Evolutionary conservation across 2,113 vertebrate species (phyloP).

Genomic region (Callionymus lyra): DNA sequence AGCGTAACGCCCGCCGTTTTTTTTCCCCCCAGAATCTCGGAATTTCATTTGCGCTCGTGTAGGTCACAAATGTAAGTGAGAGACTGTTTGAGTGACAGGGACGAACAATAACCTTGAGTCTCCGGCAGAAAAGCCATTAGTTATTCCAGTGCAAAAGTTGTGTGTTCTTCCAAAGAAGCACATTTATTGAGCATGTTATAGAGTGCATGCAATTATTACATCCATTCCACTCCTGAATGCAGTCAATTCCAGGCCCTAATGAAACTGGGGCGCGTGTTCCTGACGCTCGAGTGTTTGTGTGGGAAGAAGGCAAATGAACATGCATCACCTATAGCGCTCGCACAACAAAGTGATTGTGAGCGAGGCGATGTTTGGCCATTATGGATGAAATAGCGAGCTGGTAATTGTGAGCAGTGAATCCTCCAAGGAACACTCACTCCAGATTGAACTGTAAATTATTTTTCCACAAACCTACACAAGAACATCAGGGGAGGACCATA

Average conservation of each 20-base stretch:
- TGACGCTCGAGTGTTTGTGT: constrained; percentile 42
- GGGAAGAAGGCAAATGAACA: constrained; percentile 52
- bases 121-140: constrained; percentile 42
- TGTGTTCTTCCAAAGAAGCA: constrained; percentile 14
- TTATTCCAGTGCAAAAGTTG: constrained; percentile 34
- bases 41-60: constrained; percentile 5
- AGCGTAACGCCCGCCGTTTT: too few species aligned
- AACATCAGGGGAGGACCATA: constrained; percentile 1
- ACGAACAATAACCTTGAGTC: constrained; percentile 26
- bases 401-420: constrained; percentile 33
- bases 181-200: constrained; percentile 49
- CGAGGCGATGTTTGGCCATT: constrained; percentile 14
- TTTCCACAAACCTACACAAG: constrained; percentile 8
- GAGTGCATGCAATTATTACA: constrained; percentile 61
- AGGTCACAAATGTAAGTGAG: constrained; percentile 14
- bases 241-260: constrained; percentile 60
- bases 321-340: constrained; percentile 34
- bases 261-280: constrained; percentile 31
- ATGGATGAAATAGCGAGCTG: constrained; percentile 24
- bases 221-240: constrained; percentile 56
- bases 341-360: constrained; percentile 33
- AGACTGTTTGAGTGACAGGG: constrained; percentile 21
- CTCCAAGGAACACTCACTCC: neutral
- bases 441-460: too few species aligned
- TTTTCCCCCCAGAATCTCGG: constrained; percentile 13